Percentiles rank a stretch among this genome's conserved stretches.
Evolutionary conservation across 2,113 vertebrate species (phyloP).

Genomic region (Pogonocichla stellata): DNA sequence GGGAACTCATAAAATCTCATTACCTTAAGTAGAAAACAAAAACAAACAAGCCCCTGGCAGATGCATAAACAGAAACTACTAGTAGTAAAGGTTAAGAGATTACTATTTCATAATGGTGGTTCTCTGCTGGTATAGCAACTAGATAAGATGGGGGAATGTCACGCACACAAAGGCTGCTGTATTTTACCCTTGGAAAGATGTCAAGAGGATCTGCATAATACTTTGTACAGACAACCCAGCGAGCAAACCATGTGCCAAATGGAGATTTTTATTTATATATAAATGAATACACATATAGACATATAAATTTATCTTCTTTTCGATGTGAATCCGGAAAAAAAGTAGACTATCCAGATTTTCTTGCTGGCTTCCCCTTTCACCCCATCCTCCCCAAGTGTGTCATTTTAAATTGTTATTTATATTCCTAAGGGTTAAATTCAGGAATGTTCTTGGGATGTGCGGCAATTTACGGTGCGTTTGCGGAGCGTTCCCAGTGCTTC

Average conservation of each 20-base stretch:
- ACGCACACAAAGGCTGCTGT: background rate
- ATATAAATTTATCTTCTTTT: background rate
- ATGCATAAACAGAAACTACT: background rate
- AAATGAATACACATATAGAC: background rate
- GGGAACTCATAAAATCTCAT: background rate
- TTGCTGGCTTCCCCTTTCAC: background rate
- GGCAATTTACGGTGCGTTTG: background rate
- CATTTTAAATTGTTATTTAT: background rate
- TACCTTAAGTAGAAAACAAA: background rate
- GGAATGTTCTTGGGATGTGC: background rate
- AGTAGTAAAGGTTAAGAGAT: background rate
- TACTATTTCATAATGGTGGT: background rate
- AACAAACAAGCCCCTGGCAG: background rate
- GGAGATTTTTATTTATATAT: background rate
- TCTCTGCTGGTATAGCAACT: background rate
- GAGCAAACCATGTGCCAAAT: background rate
- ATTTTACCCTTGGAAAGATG: background rate
- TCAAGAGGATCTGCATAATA: constrained; percentile 6
- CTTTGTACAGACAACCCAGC: background rate
- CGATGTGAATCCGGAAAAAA: background rate
- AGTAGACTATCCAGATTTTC: background rate
- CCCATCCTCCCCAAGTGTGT: background rate
- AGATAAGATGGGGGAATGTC: background rate
- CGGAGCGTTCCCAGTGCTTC: background rate
- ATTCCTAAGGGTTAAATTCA: background rate